These are phyloP conservation scores for Hexactinellida sp. DNA, from an alignment of 37 sponge, comb jelly and placozoan genomes.

Conservation along the genomic window DNA sequence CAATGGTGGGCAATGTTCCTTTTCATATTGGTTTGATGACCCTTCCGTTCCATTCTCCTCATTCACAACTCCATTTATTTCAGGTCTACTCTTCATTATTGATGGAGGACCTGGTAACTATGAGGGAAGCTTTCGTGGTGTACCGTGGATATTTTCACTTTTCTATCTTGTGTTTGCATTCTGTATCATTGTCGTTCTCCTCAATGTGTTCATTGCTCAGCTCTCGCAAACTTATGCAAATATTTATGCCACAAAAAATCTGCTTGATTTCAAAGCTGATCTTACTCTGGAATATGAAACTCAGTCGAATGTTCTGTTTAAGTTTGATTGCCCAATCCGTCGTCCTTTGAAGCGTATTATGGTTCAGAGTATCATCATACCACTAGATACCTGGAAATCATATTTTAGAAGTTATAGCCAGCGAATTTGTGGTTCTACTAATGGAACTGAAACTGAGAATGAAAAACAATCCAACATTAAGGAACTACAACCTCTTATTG, in stretches of 20 bases:
- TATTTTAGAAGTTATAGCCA: background rate
- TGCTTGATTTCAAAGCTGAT: background rate
- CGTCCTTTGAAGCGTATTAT: background rate
- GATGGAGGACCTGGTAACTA: background rate
- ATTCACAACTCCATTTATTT: background rate
- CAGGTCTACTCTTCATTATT: background rate
- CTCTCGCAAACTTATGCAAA: background rate
- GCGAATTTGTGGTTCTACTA: background rate
- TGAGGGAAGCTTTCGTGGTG: background rate
- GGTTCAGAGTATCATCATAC: background rate
- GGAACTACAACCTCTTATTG: too few relatives aligned
- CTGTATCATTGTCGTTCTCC: background rate
- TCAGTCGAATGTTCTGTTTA: background rate
- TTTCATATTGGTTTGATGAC: background rate
- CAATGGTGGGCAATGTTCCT: background rate
- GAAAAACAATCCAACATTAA: too few relatives aligned
- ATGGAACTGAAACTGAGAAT: too few relatives aligned
- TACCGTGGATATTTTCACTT: background rate
- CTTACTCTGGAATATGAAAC: background rate
- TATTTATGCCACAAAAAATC: background rate
- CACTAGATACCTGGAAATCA: background rate
- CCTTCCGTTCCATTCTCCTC: background rate
- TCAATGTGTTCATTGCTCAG: background rate
- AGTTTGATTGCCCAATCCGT: background rate
- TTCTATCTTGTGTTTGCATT: background rate